Base-by-base conservation (phyloP, 2,797 vertebrate species). In the Semaprochilodus insignis region DNA sequence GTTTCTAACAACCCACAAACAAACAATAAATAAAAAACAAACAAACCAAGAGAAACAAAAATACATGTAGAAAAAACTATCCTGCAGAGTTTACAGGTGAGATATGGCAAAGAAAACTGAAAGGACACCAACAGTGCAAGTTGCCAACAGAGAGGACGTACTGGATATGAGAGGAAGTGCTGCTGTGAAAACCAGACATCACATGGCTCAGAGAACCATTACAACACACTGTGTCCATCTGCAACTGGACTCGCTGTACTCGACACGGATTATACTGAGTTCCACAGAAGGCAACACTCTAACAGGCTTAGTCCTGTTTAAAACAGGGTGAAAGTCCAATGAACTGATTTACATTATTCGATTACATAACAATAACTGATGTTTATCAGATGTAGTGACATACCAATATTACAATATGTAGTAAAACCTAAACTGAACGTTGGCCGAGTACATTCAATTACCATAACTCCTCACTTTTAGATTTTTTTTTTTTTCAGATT, bases 181-280 rank as follows among this genome's bases (percentile, higher is more conserved):
- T 77, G 71, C 79, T 85, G 14, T 63, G 72, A 77, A 57, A 62
- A 86, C 81, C 74, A 74, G 60, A 76, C 3, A 7, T 83, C 85
- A 83, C 89, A 89, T 82, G 84, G 88, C 85, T 81, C 51, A 19
- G 0, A 21, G 78, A 90, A 83, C 83, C 75, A 71, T 74, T 77
- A 71, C 59, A 57, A 83, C 52, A 75, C 31, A 77, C 48, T 1
- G 11, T n/a, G 78, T 80, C 63, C 27, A 70, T 81, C 72, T 15
- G 34, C 75, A 80, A 69, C 21, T 55, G 15, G 44, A 27, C 62
- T 34, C 17, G n/a, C 51, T 66, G 6, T 66, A n/a, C 21, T 65
- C 0, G 21, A 55, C 40, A 77, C 15, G 36, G 21, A 69, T 69
- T 69, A 69, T 44, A n/a, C 23, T 0, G 25, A 51, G 23, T 54